Evolutionary conservation across 2,113 vertebrate species (phyloP).

Genomic region (Miniopterus natalensis): DNA sequence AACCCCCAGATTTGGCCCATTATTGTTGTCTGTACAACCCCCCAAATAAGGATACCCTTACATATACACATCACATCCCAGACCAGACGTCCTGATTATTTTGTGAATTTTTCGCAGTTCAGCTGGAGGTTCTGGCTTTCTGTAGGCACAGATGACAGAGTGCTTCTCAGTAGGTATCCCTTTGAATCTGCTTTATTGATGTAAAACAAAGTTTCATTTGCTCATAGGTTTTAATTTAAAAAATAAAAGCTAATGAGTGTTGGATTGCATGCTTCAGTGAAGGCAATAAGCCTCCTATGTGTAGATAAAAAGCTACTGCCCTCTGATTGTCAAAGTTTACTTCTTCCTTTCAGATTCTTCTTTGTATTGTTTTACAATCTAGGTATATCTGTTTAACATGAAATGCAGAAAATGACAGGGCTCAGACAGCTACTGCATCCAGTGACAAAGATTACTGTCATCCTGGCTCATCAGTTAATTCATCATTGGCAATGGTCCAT

Average conservation of each 20-base stretch:
- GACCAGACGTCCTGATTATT: constrained; percentile 64
- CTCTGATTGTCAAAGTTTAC: constrained; percentile 77
- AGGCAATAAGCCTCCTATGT: background rate
- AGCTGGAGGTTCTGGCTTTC: constrained; percentile 58
- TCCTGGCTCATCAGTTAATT: constrained; percentile 95
- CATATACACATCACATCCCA: constrained; percentile 14
- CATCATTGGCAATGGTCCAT: constrained; percentile 97
- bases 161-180: constrained; percentile 41
- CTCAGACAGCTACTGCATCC: constrained; percentile 97
- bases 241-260: constrained; percentile 56
- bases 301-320: constrained; percentile 46
- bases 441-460: constrained; percentile 97
- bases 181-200: constrained; percentile 49
- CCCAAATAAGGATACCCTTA: constrained; percentile 29
- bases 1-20: background rate
- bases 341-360: constrained; percentile 84
- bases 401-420: constrained; percentile 98
- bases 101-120: constrained; percentile 49
- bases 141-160: constrained; percentile 59
- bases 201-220: constrained; percentile 52
- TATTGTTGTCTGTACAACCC: background rate
- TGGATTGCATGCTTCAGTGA: constrained; percentile 2
- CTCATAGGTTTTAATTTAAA: constrained; percentile 45
- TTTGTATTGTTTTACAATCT: constrained; percentile 91
- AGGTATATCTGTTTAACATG: constrained; percentile 98